Conservation (phyloP, 1,140 invertebrate species). For the Kradibia gibbosae region DNA sequence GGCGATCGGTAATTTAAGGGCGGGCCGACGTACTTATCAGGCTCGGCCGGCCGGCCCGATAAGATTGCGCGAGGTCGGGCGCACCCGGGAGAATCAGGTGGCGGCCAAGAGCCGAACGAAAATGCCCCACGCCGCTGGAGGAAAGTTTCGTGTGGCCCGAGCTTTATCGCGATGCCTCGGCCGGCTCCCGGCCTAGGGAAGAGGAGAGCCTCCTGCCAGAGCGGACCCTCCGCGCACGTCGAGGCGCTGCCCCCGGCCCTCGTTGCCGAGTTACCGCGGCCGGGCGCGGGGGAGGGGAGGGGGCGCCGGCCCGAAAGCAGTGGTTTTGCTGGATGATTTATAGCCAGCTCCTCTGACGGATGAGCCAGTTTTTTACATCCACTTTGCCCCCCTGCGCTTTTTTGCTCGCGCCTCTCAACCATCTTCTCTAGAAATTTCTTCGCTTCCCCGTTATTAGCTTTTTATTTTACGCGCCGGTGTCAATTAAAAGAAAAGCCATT, state of each 20-base stretch:
- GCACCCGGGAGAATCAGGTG: not conserved
- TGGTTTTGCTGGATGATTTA: not conserved
- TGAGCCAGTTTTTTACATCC: not conserved
- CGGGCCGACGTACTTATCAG: conserved; percentile 54
- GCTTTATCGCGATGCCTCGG: not conserved
- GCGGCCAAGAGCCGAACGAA: not conserved
- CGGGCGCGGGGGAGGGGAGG: not conserved
- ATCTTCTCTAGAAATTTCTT: no score
- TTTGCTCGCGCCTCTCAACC: not conserved
- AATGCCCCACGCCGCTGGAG: not conserved
- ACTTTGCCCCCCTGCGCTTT: not conserved
- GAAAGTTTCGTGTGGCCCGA: conserved; percentile 14
- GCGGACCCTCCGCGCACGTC: not conserved
- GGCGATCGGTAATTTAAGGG: conserved; percentile 55
- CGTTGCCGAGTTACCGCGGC: not conserved
- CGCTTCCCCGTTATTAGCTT: no score
- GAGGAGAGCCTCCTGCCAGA: not conserved
- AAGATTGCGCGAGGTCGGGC: conserved; percentile 33
- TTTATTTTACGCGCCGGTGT: no score
- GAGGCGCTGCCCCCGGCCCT: not conserved
- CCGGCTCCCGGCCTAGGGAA: not conserved
- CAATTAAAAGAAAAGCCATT: no score
- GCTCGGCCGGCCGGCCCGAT: conserved; percentile 3
- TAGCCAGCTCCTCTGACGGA: not conserved
- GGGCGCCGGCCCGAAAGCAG: not conserved